Base-by-base conservation (phyloP, 2,113 vertebrate species). In the Labeo rohita region DNA sequence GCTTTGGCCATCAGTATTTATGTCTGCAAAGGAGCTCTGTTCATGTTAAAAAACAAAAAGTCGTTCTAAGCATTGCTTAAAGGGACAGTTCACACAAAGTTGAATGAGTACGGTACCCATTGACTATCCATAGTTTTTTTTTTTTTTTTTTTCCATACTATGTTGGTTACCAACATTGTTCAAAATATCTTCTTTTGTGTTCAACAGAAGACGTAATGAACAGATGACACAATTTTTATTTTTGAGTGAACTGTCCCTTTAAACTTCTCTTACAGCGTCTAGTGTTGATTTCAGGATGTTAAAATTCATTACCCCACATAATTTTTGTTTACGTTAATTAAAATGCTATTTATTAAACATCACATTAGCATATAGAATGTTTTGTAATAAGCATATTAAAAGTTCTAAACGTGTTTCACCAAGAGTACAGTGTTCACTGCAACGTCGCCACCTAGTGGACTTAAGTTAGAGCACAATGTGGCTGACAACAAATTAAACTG, bases 41-140 rank as follows among this genome's bases (percentile, higher is more conserved):
- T 39, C 78, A 84, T 73, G 39, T 80, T 52, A 76, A 72, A 88
- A 12, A 28, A 28, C n/a, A 28, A 49, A 82, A 73, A 45, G 47
- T 52, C 21, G 56, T 36, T 61, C 47, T 45, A 50, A 11, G 6
- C 34, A 43, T 73, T 8, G 47, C 34, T 72, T 59, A 59, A 59
- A 59, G 54, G 2, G 54, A 59, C 6, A 59, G 18, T 21, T 59
- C 54, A 59, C 7, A 16, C 16, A 59, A 59, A 39, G 39, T 39
- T 39, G 39, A 39, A 28, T 28, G 28, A 28, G 28, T 28, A 28
- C 28, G 28, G 28, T 28, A 28, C 28, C 28, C 28, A 28, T 28
- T 28, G 28, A 28, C 28, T 2, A 28, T 28, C 28, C 2, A 28
- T 28, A 28, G 28, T 28, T 28, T 39, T 39, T 39, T 39, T 39